phyloP scores from a whole-genome alignment of 2,888 invertebrate species.

The Orthosia gracilis region DNA sequence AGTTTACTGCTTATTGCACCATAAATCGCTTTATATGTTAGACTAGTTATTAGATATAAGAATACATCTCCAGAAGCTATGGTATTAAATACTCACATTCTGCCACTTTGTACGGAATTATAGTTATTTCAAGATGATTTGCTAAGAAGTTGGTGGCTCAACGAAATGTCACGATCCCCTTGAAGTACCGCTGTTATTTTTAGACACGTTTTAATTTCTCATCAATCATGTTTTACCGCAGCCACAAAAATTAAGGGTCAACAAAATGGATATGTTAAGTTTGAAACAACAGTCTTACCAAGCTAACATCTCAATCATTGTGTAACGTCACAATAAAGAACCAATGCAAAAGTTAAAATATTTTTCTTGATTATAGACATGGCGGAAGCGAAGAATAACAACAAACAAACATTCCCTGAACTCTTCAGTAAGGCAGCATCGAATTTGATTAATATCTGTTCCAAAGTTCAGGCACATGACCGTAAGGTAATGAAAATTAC shows the following conservation, averaged over 20 bases:
- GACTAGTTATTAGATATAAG: slow-evolving; percentile 9
- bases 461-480: slow-evolving; percentile 5
- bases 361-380: neutral
- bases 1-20: slow-evolving; percentile 25
- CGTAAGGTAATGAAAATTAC: neutral
- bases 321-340: neutral
- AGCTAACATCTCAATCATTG: neutral
- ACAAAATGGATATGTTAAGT: neutral
- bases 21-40: neutral
- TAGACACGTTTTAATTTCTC: slow-evolving; percentile 21
- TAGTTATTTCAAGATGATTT: neutral
- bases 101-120: neutral
- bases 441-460: neutral
- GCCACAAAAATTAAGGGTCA: neutral
- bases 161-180: neutral
- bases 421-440: neutral
- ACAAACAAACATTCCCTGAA: too few species aligned
- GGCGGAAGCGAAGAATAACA: neutral
- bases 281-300: neutral
- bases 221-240: slow-evolving; percentile 12
- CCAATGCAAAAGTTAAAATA: neutral
- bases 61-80: neutral
- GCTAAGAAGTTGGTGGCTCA: neutral
- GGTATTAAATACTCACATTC: neutral
- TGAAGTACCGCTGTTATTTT: slow-evolving; percentile 18